Evolutionary conservation across 2,888 invertebrate genomes (phyloP).

Genomic region (Mylabris sibirica): DNA sequence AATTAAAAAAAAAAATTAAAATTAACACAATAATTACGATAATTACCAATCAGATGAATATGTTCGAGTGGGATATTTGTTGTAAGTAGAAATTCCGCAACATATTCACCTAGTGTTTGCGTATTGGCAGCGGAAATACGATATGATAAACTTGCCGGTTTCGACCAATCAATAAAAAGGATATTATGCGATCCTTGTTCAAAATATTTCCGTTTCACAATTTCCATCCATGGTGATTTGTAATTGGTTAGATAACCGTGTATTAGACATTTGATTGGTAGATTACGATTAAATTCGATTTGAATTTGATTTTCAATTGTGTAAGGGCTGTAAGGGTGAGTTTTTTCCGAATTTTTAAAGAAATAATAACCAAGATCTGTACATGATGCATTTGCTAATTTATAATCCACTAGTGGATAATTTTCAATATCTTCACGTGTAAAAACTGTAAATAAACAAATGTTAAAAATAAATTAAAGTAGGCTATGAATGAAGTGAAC

Average conservation of each 20-base stretch:
- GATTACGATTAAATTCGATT: constrained; percentile 36
- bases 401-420: constrained; percentile 45
- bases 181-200: constrained; percentile 59
- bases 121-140: constrained; percentile 60
- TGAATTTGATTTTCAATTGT: constrained; percentile 4
- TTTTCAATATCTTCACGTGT: constrained; percentile 15
- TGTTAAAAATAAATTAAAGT: too few relatives aligned
- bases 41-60: constrained; percentile 61
- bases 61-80: constrained; percentile 53
- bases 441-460: constrained; percentile 15
- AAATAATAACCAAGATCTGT: constrained; percentile 42
- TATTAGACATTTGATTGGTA: constrained; percentile 60
- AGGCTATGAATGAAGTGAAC: neutral
- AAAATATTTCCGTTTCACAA: constrained; percentile 59
- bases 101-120: constrained; percentile 59
- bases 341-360: constrained; percentile 38
- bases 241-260: constrained; percentile 64
- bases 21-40: neutral
- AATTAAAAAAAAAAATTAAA: neutral
- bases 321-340: constrained; percentile 39
- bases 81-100: constrained; percentile 56
- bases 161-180: constrained; percentile 61
- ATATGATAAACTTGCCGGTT: constrained; percentile 45
- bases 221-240: constrained; percentile 54
- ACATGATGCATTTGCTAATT: constrained; percentile 40